Conservation (phyloP, 30 jellyfish, hydroid and myxozoan species). For the Sanderia malayensis region DNA sequence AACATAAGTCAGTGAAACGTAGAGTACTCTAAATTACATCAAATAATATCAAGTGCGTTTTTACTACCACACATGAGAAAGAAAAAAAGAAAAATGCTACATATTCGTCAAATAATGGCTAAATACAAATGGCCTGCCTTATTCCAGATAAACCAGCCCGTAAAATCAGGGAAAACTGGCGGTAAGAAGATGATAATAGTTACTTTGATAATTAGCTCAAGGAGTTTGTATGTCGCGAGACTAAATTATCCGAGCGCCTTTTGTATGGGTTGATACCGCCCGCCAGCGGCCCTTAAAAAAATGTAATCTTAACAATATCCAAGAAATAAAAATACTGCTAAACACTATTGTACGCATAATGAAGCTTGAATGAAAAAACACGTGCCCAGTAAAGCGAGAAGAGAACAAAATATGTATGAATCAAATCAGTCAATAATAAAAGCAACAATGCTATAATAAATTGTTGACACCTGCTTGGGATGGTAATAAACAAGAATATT, state of each 20-base stretch:
- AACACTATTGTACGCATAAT: background rate
- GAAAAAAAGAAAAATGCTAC: constrained; percentile 20
- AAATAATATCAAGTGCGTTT: constrained; percentile 40
- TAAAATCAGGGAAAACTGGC: constrained; percentile 56
- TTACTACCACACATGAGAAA: constrained; percentile 45
- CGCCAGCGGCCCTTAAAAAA: constrained; percentile 4
- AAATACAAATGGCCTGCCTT: constrained; percentile 52
- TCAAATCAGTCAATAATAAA: constrained; percentile 3
- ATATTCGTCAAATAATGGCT: constrained; percentile 15
- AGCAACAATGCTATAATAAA: constrained; percentile 1
- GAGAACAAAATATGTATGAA: background rate
- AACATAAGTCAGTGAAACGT: constrained; percentile 54
- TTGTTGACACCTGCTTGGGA: too few relatives aligned
- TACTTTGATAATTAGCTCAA: too few relatives aligned
- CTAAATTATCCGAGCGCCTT: too few relatives aligned
- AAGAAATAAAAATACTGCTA: background rate
- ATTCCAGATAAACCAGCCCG: constrained; percentile 56
- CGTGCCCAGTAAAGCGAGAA: background rate
- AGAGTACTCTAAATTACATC: constrained; percentile 36
- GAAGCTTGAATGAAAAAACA: constrained; percentile 1
- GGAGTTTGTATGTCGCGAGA: too few relatives aligned
- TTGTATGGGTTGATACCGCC: background rate
- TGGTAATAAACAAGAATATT: too few relatives aligned
- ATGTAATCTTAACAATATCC: background rate
- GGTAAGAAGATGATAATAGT: too few relatives aligned